phyloP scores from a whole-genome alignment of 2,797 vertebrate genomes.

The Lacerta bilineata region DNA sequence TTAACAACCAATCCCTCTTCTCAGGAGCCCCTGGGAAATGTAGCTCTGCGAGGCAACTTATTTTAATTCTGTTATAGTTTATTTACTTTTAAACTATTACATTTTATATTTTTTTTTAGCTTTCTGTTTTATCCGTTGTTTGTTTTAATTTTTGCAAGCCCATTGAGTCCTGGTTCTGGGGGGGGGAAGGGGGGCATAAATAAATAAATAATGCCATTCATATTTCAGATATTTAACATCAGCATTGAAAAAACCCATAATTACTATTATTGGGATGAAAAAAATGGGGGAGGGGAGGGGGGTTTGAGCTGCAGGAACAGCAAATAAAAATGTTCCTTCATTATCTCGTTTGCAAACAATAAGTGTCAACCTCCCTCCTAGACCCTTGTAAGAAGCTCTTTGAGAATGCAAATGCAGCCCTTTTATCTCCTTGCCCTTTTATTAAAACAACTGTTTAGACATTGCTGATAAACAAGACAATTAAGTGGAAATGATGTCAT shows the following conservation, averaged over 20 bases:
- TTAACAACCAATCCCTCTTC: too few species aligned
- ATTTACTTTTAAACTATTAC: too few species aligned
- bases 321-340: constrained; percentile 60
- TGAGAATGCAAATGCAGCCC: constrained; percentile 77
- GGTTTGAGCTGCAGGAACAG: background rate
- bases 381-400: constrained; percentile 62
- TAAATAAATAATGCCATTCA: constrained; percentile 21
- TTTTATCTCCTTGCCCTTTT: constrained; percentile 80
- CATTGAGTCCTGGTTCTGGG: too few species aligned
- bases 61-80: too few species aligned
- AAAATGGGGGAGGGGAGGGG: constrained; percentile 1
- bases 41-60: too few species aligned
- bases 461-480: constrained; percentile 82
- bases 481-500: constrained; percentile 82
- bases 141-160: too few species aligned
- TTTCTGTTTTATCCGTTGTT: too few species aligned
- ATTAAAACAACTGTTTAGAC: constrained; percentile 80
- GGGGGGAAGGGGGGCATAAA: too few species aligned
- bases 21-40: too few species aligned
- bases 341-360: constrained; percentile 81
- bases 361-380: constrained; percentile 77
- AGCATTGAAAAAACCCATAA: background rate
- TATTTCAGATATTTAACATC: background rate
- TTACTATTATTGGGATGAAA: background rate
- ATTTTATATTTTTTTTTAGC: too few species aligned